Conservation (phyloP, 2,797 vertebrate genomes). For the Nasua narica region DNA sequence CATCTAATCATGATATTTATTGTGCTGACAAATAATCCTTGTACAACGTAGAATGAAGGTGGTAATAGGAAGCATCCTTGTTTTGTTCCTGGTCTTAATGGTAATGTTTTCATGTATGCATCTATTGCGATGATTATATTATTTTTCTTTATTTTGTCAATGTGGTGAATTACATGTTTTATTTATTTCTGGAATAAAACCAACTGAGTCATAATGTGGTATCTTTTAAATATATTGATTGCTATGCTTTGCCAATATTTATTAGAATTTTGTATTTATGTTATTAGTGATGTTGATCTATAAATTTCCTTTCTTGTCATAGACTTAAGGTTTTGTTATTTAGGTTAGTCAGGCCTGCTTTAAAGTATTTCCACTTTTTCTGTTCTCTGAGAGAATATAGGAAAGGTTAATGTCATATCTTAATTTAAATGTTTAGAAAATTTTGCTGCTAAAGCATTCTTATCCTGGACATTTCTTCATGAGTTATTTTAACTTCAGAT, state of each 20-base stretch:
- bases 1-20: not conserved
- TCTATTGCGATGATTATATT: not conserved
- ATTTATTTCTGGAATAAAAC: not conserved
- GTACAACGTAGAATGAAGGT: not conserved
- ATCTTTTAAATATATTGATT: not conserved
- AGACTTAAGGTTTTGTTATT: not conserved
- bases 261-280: not conserved
- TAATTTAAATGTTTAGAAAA: not conserved
- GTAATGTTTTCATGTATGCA: not conserved
- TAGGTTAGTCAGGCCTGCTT: not conserved
- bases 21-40: not conserved
- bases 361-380: not conserved
- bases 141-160: not conserved
- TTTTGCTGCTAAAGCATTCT: not conserved
- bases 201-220: not conserved
- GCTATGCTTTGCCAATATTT: not conserved
- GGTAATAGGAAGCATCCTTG: not conserved
- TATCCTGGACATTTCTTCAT: not conserved
- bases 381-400: not conserved
- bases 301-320: not conserved
- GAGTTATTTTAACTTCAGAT: not conserved
- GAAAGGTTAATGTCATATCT: not conserved
- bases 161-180: not conserved
- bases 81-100: not conserved
- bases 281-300: not conserved